These are phyloP conservation scores for Timema podura DNA, from an alignment of 2,888 invertebrate species.

Conservation along the genomic window DNA sequence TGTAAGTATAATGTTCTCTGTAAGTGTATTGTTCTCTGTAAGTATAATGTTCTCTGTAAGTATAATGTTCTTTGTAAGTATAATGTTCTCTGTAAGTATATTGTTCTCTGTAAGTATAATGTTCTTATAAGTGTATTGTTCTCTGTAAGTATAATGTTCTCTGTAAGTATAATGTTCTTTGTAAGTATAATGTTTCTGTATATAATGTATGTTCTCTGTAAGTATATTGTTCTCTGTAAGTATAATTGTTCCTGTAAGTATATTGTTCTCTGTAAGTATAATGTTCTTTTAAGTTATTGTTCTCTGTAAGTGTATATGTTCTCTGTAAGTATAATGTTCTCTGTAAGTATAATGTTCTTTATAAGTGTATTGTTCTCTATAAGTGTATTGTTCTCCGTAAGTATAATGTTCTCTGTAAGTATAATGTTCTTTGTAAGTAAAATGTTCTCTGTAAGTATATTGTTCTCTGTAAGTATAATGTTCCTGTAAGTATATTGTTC, in stretches of 20 bases:
- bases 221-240: slow-evolving; percentile 29
- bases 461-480: no score
- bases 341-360: slow-evolving; percentile 31
- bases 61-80: slow-evolving; percentile 30
- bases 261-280: slow-evolving; percentile 28
- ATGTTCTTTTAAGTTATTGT: no score
- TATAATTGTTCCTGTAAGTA: slow-evolving; percentile 31
- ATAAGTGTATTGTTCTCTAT: slow-evolving; percentile 30
- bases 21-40: slow-evolving; percentile 30
- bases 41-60: slow-evolving; percentile 30
- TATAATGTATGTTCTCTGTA: slow-evolving; percentile 31
- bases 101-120: slow-evolving; percentile 29
- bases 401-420: slow-evolving; percentile 30
- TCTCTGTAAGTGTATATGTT: slow-evolving; percentile 29
- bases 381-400: slow-evolving; percentile 29
- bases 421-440: slow-evolving; percentile 30
- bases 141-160: slow-evolving; percentile 30
- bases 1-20: slow-evolving; percentile 31
- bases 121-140: no score
- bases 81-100: slow-evolving; percentile 30
- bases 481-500: slow-evolving; percentile 26
- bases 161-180: slow-evolving; percentile 31
- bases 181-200: slow-evolving; percentile 28
- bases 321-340: slow-evolving; percentile 30
- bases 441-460: slow-evolving; percentile 30